Evolutionary conservation across 2,113 vertebrate genomes (phyloP), one percentile per base, ranked within the genome.

Genomic region (Plotosus lineatus): DNA sequence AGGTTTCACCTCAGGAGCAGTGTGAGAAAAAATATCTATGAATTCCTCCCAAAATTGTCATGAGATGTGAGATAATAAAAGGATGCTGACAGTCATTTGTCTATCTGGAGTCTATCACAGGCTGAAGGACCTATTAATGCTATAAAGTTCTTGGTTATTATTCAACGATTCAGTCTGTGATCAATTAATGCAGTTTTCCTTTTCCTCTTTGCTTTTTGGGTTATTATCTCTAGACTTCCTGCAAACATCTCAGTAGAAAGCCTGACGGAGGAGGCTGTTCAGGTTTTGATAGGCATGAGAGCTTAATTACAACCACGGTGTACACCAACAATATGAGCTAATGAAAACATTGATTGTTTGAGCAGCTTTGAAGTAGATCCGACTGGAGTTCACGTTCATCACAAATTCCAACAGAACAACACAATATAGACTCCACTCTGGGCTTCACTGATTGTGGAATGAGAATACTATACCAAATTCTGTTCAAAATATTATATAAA

Each of bases 1-100:
- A 51, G 17, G 36, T 23, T 46, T 48, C n/a, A 56, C 63, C 17
- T 66, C 19, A 71, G 79, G 55, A 63, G 77, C 74, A 77, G 81
- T 84, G 50, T 48, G 66, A 17, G 12, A 31, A 56, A 26, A 28
- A 12, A 14, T 36, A 75, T 40, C 56, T 14, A 66, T 46, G 21
- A 61, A 69, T 36, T 75, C 14, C 3, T 83, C 48, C 48, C 12
- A 28, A 38, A 23, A 78, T 77, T 66, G 61, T 44, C 74, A 17
- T 53, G 31, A 80, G 78, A 60, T 51, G 44, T 63, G 48, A 12
- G 74, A 68, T 46, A 68, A 61, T 23, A 66, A 50, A 31, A 78
- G 12, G 33, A 68, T 46, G 11, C 6, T 66, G 36, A n/a, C 3
- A 44, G 40, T 44, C n/a, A 44, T 44, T 26, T 68, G 11, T 68